Evolutionary conservation across 2,888 invertebrate species (phyloP), one percentile per base, ranked within the genome.

Genomic region (Leptopterna dolabrata): DNA sequence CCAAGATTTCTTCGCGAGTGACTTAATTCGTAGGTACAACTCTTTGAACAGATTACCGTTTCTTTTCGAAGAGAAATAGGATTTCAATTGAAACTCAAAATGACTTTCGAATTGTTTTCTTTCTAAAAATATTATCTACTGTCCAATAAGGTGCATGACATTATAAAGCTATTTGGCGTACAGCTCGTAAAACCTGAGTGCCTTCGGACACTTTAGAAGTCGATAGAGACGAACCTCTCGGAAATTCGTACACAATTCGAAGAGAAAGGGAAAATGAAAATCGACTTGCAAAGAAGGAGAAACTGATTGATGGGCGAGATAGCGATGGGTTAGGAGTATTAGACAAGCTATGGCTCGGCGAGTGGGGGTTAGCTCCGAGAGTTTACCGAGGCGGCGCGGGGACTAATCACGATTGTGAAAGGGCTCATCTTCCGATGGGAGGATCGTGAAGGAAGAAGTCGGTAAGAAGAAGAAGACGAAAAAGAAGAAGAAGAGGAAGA

Each of bases 371-470:
- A 24, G 63, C 27, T 19, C 27, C 63, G 24, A 43, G 36, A 43
- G 76, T 43, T 76, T 76, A 78, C 30, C 81, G 30, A 27, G 81
- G 81, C 81, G 81, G 45, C 81, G 81, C 51, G 51, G 81, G 51
- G 81, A 55, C 81, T 81, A 81, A 81, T 81, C 81, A 81, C 81
- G 81, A 81, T 81, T 81, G 81, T 81, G 81, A 81, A 81, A 81
- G 81, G 81, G 81, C 51, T 81, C 81, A 81, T 81, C 81, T 81
- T 81, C 55, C 27, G 63, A 63, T 19, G 63, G 19, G 36, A 29
- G 81, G 81, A 45, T 47, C 81, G 81, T 81, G 81, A 81, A 81
- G 78, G 76, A 76, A 76, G 36, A 29, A 30, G 36, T 36, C 76
- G 36, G 19, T 30, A 78, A 24, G 78, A 36, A 24, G 45, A 78